These are phyloP conservation scores for Drosophila paracracens DNA, from an alignment of 2,888 invertebrate genomes.

Conservation along the genomic window DNA sequence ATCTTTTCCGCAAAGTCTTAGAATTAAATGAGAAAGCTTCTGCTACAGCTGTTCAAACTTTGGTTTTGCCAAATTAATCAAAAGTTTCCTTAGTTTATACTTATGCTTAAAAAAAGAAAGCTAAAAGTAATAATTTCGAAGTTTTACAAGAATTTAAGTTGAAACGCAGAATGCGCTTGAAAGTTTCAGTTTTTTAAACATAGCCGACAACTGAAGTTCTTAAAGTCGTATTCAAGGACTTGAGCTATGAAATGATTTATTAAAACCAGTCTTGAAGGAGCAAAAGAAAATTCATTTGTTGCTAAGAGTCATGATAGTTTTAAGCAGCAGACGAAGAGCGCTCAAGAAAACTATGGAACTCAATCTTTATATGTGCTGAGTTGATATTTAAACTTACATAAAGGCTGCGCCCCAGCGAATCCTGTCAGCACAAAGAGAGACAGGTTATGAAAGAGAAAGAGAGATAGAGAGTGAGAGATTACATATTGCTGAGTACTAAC, in stretches of 20 bases:
- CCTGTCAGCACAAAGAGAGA: constrained; percentile 39
- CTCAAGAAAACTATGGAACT: neutral
- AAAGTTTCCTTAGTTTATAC: neutral
- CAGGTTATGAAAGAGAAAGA: constrained; percentile 37
- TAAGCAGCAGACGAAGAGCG: neutral
- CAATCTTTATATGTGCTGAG: neutral
- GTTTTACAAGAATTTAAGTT: neutral
- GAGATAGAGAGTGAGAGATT: constrained; percentile 29
- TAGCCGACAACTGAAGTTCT: neutral
- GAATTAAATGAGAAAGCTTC: constrained; percentile 8
- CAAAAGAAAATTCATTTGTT: neutral
- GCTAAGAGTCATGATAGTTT: neutral
- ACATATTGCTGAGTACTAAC: constrained; percentile 15
- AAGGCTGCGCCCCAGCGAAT: constrained; percentile 37
- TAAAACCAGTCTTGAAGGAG: neutral
- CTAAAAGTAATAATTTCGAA: neutral
- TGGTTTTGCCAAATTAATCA: neutral
- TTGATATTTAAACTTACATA: constrained; percentile 28
- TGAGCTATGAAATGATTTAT: neutral
- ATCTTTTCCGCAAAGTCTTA: constrained; percentile 8
- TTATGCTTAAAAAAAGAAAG: neutral
- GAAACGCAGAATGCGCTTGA: neutral
- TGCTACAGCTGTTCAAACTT: constrained; percentile 10
- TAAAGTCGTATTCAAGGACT: neutral
- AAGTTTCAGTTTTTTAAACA: neutral